Percentiles rank a stretch among this genome's conserved stretches.
These are phyloP conservation scores for Lasioglossum baleicum DNA, from an alignment of 1,140 invertebrate species.

Conservation along the genomic window DNA sequence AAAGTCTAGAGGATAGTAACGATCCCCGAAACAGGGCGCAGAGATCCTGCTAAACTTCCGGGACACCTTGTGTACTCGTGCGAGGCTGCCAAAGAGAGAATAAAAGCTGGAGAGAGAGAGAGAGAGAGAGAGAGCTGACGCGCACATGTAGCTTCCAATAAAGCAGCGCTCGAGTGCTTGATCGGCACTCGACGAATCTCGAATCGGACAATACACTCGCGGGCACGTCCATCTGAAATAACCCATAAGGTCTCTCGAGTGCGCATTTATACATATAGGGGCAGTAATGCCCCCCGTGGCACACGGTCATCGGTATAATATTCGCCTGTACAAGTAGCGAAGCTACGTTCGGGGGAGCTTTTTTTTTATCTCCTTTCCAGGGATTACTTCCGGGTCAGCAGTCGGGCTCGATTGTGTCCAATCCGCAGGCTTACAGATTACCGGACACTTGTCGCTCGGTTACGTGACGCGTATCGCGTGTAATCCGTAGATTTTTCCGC, in stretches of 20 bases:
- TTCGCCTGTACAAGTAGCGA: neutral
- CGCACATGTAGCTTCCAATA: constrained; percentile 69
- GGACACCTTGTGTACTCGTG: constrained; percentile 11
- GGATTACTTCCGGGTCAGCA: constrained; percentile 64
- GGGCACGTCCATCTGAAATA: constrained; percentile 68
- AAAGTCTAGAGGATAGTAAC: neutral
- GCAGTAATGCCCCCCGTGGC: constrained; percentile 18
- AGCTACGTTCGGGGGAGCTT: neutral
- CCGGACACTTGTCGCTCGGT: constrained; percentile 44
- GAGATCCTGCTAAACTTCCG: neutral
- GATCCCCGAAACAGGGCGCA: too few species aligned
- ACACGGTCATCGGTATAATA: constrained; percentile 22
- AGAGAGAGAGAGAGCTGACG: constrained; percentile 7
- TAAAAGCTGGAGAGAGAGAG: constrained; percentile 2
- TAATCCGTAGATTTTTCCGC: constrained; percentile 19
- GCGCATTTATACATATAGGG: constrained; percentile 1
- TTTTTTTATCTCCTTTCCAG: constrained; percentile 53
- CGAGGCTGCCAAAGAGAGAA: neutral
- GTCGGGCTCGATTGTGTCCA: constrained; percentile 51
- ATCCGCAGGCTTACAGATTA: constrained; percentile 61
- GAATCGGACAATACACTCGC: constrained; percentile 67
- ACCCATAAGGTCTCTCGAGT: constrained; percentile 61
- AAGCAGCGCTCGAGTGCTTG: constrained; percentile 66
- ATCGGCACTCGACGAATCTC: constrained; percentile 67
- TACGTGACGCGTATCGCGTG: constrained; percentile 38